Evolutionary conservation across 2,113 vertebrate species (phyloP), one percentile per base, ranked within the genome.

Genomic region (Tyrannus savana): DNA sequence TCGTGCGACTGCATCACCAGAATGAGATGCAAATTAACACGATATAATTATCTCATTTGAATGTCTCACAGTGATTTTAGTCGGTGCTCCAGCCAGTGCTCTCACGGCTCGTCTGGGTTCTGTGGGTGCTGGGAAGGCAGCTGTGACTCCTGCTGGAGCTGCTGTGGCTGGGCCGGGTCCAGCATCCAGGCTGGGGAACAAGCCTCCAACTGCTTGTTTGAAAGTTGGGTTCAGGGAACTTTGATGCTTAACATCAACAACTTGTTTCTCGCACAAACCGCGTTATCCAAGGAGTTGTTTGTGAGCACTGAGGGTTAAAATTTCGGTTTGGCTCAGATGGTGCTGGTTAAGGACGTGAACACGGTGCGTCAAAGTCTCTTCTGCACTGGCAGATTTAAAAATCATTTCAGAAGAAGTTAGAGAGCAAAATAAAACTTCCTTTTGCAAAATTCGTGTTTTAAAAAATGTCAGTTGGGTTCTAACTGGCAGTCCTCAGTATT

Each of bases 141-240:
- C 15, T 3, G 2, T 0, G 2, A 41, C 10, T 67, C 47, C 5
- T 3, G 30, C 2, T 0, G 78, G 12, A 33, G 9, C 30, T n/a
- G 25, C 66, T 0, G 0, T 0, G 3, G 10, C 23, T 11, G 53
- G 49, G 50, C 52, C 67, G 75, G 24, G 23, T 24, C 60, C 3
- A 0, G 16, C 23, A 12, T 17, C 49, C 60, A 25, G 33, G 35
- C n/a, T 59, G 42, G 27, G 31, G 37, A 42, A 12, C 11, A 71
- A 73, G 25, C 19, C 63, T 64, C 8, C 50, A 89, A 66, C 47
- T 35, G 59, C 12, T 17, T 28, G 7, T 14, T 41, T 62, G 42
- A 66, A 69, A 67, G 27, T 21, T 60, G 37, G 23, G 5, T 17
- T 83, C 55, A 50, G n/a, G 46, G 37, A 85, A 35, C 15, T 49